Percentiles rank a stretch among this genome's conserved stretches.
phyloP scores from a whole-genome alignment of 53 echinoderm and acorn worm species.

The Echinometra lucunter region DNA sequence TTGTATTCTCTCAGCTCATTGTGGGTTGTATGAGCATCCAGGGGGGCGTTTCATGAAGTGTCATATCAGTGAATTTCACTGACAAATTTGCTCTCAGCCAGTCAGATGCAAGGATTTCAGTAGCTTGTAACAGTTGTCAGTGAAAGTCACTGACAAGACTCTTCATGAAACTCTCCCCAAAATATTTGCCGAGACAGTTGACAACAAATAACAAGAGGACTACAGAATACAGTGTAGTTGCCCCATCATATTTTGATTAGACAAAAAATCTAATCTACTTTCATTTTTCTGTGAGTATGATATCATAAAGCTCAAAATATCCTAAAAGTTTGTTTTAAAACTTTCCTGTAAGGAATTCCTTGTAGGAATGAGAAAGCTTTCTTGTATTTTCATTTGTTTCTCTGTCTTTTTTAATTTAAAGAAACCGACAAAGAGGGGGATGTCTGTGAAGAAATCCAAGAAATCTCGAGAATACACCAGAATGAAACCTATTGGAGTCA shows the following conservation, averaged over 20 bases:
- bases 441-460: constrained; percentile 96
- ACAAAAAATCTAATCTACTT: neutral
- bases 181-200: neutral
- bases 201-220: neutral
- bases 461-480: constrained; percentile 84
- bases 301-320: no score
- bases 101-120: no score
- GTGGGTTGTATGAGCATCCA: neutral
- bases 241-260: neutral
- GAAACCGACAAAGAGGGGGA: constrained; percentile 96
- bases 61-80: no score
- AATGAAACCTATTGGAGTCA: constrained; percentile 86
- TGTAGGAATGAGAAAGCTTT: neutral
- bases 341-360: neutral
- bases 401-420: constrained; percentile 14
- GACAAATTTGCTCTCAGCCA: no score
- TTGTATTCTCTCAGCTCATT: no score
- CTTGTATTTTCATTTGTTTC: neutral
- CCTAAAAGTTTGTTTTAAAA: neutral
- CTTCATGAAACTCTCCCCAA: no score
- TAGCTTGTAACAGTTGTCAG: no score
- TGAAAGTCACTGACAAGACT: no score
- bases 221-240: neutral
- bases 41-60: no score
- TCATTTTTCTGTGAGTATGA: neutral